Evolutionary conservation across 2,888 invertebrate species (phyloP), one percentile per base, ranked within the genome.

Genomic region (Augiades crinisus): DNA sequence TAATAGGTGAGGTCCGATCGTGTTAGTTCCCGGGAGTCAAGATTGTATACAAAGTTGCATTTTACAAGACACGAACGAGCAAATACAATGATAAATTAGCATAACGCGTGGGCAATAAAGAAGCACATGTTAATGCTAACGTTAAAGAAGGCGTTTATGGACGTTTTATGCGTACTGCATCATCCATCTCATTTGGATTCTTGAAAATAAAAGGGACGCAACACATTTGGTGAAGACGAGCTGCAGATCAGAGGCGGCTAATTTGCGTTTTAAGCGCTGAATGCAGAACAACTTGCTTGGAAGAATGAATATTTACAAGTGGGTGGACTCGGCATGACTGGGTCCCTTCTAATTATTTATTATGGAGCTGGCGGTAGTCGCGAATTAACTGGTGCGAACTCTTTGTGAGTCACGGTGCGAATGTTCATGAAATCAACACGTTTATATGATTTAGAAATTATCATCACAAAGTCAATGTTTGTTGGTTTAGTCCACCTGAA

Each of bases 71-170:
- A 41, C 22, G 41, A 41, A 19, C 43, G 24, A 31, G 24, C 34
- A 33, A 14, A 21, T 30, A 40, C 37, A 51, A 56, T 50, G 50
- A 54, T 47, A 44, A 30, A 59, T 59, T 58, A 59, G 30, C 54
- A 56, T 53, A 54, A 52, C 40, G 50, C 49, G 56, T 57, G 51
- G 53, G 47, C 56, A n/a, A 52, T 43, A 50, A 59, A 54, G 56
- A 55, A 45, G 53, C 19, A 41, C 43, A 30, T 19, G 49, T 41
- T 41, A 41, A 49, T 49, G 41, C 47, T 24, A 44, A 38, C 30
- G 47, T 24, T 16, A 22, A 1, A 14, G 40, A 7, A 37, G 47
- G 49, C 41, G 40, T 38, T 34, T 38, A 17, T 17, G 38, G 10
- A 3, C 30, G n/a, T 5, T 24, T 8, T 5, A 17, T 30, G 30